phyloP scores from a whole-genome alignment of 1,140 invertebrate species.

The Tribolium castaneum region DNA sequence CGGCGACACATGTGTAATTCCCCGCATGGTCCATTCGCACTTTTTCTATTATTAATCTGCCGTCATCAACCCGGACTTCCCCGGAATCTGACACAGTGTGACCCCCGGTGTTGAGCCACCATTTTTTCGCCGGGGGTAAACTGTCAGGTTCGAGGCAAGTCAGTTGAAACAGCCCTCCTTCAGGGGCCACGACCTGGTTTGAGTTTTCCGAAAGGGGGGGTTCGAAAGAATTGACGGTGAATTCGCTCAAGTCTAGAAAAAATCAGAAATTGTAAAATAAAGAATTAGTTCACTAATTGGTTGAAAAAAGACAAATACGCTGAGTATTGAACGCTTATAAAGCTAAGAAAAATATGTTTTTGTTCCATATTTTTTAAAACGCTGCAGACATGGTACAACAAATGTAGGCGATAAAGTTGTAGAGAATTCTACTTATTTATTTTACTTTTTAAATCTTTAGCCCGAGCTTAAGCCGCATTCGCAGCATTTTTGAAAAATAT shows the following conservation, averaged over 20 bases:
- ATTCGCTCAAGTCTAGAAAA: constrained; percentile 71
- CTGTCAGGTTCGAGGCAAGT: constrained; percentile 73
- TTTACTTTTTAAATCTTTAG: no score
- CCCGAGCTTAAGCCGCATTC: no score
- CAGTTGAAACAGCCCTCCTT: constrained; percentile 71
- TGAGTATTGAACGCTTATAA: no score
- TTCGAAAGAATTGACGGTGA: constrained; percentile 68
- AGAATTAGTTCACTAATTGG: no score
- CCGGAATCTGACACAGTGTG: constrained; percentile 70
- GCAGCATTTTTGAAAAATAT: no score
- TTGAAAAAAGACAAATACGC: no score
- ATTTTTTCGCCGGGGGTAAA: constrained; percentile 68
- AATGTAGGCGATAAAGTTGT: no score
- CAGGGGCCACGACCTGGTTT: constrained; percentile 68
- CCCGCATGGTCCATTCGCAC: constrained; percentile 71
- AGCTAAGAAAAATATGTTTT: no score
- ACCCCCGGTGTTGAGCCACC: constrained; percentile 74
- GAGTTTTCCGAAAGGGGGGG: constrained; percentile 66
- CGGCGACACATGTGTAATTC: constrained; percentile 77
- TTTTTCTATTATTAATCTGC: constrained; percentile 71
- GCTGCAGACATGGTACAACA: no score
- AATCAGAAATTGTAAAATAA: background rate
- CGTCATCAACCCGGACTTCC: constrained; percentile 70
- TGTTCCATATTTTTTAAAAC: no score
- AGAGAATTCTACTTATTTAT: no score